Base-by-base conservation (phyloP, 1,140 invertebrate genomes). In the Portunus trituberculatus region DNA sequence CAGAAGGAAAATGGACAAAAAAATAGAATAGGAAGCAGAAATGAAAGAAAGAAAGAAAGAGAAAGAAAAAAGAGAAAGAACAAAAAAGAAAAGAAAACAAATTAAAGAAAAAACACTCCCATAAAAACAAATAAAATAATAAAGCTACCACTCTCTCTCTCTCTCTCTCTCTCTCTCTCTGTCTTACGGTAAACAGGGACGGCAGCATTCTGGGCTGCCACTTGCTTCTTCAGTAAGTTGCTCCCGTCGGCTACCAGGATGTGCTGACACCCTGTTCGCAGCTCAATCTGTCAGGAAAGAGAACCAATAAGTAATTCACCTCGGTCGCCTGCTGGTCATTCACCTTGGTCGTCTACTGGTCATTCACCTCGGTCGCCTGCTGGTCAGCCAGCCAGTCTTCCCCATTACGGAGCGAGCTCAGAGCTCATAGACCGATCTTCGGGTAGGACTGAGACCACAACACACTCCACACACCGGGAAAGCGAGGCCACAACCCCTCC, bases 241-340 rank as follows among this genome's bases (percentile, higher is more conserved):
- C 89, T 95, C 8, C 89, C 39, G 48, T 95, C 94, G 7, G 89
- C 67, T 4, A 59, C 94, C 48, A 95, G 59, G 52, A 95, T 95
- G 14, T 59, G 91, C 94, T 95, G 94, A 82, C 94, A 95, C 29
- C 94, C 94, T 91, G 94, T 95, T 45, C 89, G 91, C 14, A 95
- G 89, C 45, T 91, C 82, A 7, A 95, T 95, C 94, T 95, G 88
- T 20, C 52, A 10, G 67, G 67, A 8, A n/a, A 20, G n/a, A 0
- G 25, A 8, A 76, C 59, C 7, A 20, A 25, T 25, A 76, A 20
- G 20, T 3, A 76, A 20, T 12, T 76, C 8, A 14, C 20, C 7
- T 52, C 14, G 48, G 48, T 14, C 6, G 48, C n/a, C n/a, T n/a
- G n/a, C n/a, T n/a, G n/a, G n/a, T n/a, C n/a, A n/a, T n/a, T n/a